Evolutionary conservation across 2,888 invertebrate species (phyloP).

Genomic region (Cephus rjabovi): DNA sequence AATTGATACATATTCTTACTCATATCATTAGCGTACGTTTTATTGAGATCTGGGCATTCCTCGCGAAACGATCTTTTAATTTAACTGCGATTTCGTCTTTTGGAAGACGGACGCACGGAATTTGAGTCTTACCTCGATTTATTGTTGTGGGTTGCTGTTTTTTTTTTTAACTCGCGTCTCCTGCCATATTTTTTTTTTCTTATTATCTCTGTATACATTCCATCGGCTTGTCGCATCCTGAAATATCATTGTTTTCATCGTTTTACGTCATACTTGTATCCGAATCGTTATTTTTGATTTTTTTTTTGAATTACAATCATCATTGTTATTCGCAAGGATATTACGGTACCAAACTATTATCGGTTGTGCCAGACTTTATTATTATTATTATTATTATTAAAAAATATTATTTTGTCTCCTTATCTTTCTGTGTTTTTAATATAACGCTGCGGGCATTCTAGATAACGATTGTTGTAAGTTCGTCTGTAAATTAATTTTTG

Average conservation of each 20-base stretch:
- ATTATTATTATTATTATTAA: slow-evolving; percentile 4
- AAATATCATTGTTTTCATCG: slow-evolving; percentile 13
- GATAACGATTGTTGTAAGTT: neutral
- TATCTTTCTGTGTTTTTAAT: slow-evolving; percentile 39
- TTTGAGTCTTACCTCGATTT: neutral
- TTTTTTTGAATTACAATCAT: neutral
- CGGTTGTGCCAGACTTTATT: slow-evolving; percentile 52
- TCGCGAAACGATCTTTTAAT: slow-evolving; percentile 15
- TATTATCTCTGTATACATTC: slow-evolving; percentile 32
- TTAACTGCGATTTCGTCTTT: neutral
- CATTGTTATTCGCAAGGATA: neutral
- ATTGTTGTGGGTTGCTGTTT: neutral
- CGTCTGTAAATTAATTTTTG: neutral
- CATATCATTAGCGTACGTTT: slow-evolving; percentile 54
- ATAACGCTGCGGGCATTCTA: slow-evolving; percentile 41
- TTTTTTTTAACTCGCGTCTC: neutral
- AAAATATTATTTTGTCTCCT: slow-evolving; percentile 9
- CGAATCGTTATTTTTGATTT: neutral
- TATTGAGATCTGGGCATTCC: slow-evolving; percentile 14
- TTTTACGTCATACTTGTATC: neutral
- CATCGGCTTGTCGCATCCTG: slow-evolving; percentile 23
- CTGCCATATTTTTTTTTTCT: slow-evolving; percentile 10
- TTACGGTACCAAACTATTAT: slow-evolving; percentile 49
- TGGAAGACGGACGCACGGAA: neutral
- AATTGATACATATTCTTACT: slow-evolving; percentile 52